Evolutionary conservation across 2,888 invertebrate genomes (phyloP), one percentile per base, ranked within the genome.

Genomic region (Eurytoma californica): DNA sequence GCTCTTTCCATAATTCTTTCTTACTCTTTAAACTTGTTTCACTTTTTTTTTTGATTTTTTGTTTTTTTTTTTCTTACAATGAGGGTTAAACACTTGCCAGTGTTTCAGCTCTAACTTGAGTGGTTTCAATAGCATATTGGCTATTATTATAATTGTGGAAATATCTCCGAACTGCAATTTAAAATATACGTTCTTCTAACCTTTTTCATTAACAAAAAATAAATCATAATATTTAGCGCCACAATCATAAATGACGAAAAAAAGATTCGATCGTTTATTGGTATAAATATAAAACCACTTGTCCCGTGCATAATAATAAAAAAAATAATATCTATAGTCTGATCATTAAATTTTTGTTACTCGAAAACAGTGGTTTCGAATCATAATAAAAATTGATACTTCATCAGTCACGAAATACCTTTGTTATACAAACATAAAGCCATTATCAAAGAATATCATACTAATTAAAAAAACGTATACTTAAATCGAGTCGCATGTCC

Each of bases 71-170:
- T 83, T 82, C 80, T 83, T 85, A 84, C 84, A 68, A 84, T 85
- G 86, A 84, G 85, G 86, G 85, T 85, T 70, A 84, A 86, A 87
- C 86, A 86, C 86, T 84, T 82, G 82, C 77, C 72, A 87, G 84
- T 87, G 87, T 88, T 87, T 84, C 80, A 85, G 84, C 84, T 86
- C 84, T 86, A 87, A 76, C 57, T 76, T 51, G 76, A 79, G 77
- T 80, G 80, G 78, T 72, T 74, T 77, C 0, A 72, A 80, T 78
- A 78, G 77, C 80, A 16, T 24, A 30, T 58, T 55, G 65, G 77
- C 79, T 81, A 79, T 81, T 72, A 39, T 24, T 65, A 74, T 78
- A 66, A 65, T 65, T 72, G 79, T 79, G 73, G 72, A 68, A 72
- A 72, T 68, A 79, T 75, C 63, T 58, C 28, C 66, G 13, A 81